Evolutionary conservation across 2,113 vertebrate genomes (phyloP), one percentile per base, ranked within the genome.

Genomic region (Chrysemys picta): DNA sequence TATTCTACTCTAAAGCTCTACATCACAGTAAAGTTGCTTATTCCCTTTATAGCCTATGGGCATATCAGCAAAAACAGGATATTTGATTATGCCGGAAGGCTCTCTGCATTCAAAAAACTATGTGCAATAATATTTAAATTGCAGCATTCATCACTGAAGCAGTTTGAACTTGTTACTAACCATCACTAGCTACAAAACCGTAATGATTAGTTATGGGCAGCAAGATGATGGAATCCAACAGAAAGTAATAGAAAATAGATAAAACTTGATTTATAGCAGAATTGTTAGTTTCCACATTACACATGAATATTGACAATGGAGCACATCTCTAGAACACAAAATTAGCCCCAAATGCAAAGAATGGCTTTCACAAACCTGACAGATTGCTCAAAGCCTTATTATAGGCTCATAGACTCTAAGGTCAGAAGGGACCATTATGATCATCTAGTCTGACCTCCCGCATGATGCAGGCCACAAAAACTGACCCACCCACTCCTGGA

Each of bases 161-260:
- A 95, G 95, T 82, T 90, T 93, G 72, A 95, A 94, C 65, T 86
- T 94, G 94, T 62, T 75, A 94, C 89, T 89, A 94, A 87, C 21
- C 50, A 93, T 69, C 35, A 38, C 17, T 7, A 96, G 89, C 92
- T 82, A 94, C 89, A 47, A 90, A 57, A 59, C n/a, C 84, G 31
- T 95, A 53, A 84, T 13, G 80, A 84, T n/a, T 91, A 94, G 72
- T 87, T 75, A 95, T 47, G 76, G 92, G 9, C 3, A 4, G 82
- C 50, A 89, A 22, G 35, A 13, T 75, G 89, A 80, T 93, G 83
- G 45, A 92, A 87, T 69, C 45, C 84, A 94, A 94, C 35, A 62
- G 22, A 85, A 38, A 21, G 65, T 17, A 65, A 14, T 4, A 65
- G 92, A 80, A 89, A 56, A 50, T 13, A 95, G 72, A 16, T 84